Evolutionary conservation across 2,113 vertebrate species (phyloP).

Genomic region (Romanogobio albipinnatus): DNA sequence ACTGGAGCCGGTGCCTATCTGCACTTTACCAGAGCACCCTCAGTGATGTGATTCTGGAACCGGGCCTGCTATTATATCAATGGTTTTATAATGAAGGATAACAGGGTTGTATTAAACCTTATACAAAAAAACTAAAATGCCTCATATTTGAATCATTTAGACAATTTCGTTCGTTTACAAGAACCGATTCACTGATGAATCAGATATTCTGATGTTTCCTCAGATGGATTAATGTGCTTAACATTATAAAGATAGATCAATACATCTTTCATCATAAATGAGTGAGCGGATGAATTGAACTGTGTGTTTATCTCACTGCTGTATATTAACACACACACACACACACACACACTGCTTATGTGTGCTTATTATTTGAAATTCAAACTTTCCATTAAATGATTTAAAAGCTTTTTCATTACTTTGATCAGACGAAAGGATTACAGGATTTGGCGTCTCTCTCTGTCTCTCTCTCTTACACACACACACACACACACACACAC

Average conservation of each 20-base stretch:
- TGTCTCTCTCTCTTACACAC: slow-evolving; percentile 27
- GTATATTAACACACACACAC: background rate
- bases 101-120: no score
- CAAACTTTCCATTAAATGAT: slow-evolving; percentile 70
- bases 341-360: slow-evolving; percentile 37
- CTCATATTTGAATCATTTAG: no score
- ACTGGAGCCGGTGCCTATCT: no score
- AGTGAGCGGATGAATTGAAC: background rate
- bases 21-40: no score
- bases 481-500: no score
- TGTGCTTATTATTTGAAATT: slow-evolving; percentile 55
- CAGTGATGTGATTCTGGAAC: no score
- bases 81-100: no score
- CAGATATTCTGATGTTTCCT: no score
- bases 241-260: background rate
- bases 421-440: slow-evolving; percentile 79
- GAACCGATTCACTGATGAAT: no score
- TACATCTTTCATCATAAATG: background rate
- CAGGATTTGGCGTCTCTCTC: slow-evolving; percentile 70
- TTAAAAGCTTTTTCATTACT: slow-evolving; percentile 74
- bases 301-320: background rate
- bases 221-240: background rate
- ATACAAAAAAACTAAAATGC: no score
- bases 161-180: no score
- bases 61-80: no score